Conservation (phyloP, 2,797 vertebrate species). For the Anabacerthia variegaticeps region DNA sequence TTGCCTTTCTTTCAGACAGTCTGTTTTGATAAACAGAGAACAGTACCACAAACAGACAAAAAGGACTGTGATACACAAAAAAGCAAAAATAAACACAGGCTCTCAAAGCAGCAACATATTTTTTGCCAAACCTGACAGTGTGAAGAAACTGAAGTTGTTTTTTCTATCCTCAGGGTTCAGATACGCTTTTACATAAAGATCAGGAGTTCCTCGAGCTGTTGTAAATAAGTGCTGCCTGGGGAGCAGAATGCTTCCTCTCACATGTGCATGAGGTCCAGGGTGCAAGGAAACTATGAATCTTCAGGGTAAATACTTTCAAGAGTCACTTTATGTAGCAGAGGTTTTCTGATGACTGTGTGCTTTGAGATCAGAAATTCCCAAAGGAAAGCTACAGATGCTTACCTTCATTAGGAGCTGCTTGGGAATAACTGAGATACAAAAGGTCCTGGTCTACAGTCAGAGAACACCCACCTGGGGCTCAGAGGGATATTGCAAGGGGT, state of each 20-base stretch:
- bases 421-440: background rate
- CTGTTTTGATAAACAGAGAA: constrained; percentile 44
- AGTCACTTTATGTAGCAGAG: background rate
- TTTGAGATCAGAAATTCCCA: background rate
- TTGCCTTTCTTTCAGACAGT: constrained; percentile 12
- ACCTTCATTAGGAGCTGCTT: background rate
- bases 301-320: constrained; percentile 7
- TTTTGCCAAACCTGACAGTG: background rate
- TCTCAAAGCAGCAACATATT: background rate
- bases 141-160: constrained; percentile 25
- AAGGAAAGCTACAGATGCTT: background rate
- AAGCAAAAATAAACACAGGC: constrained; percentile 7
- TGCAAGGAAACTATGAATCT: background rate
- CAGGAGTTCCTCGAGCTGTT: background rate
- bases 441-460: background rate
- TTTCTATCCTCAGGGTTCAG: constrained; percentile 22
- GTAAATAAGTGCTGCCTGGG: background rate
- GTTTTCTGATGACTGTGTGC: background rate
- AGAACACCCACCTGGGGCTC: background rate
- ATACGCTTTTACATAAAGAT: constrained; percentile 2
- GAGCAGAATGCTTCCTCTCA: background rate
- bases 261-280: background rate
- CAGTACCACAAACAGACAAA: background rate
- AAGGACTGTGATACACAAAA: background rate
- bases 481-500: background rate